Conservation (phyloP, 2,888 invertebrate genomes). For the Germaria angustata region DNA sequence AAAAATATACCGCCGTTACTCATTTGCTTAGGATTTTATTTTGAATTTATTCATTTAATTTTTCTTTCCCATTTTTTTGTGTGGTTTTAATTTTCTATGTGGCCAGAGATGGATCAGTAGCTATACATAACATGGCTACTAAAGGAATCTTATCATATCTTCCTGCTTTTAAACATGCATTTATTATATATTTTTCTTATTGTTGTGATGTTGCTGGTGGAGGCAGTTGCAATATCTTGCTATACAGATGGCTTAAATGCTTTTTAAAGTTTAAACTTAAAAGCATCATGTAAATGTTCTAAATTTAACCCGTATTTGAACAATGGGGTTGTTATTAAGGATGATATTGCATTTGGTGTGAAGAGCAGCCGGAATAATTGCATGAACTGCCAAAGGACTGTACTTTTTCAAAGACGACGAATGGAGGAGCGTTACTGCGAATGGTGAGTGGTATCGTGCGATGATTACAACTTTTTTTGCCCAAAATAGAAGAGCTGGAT, state of each 20-base stretch:
- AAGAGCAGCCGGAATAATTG: too few species aligned
- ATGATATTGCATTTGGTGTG: too few species aligned
- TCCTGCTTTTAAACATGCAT: conserved; percentile 63
- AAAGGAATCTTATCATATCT: conserved; percentile 56
- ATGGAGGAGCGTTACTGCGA: too few species aligned
- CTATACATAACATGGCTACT: not conserved
- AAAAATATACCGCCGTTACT: conserved; percentile 60
- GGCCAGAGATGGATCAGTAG: conserved; percentile 28
- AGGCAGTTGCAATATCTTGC: conserved; percentile 32
- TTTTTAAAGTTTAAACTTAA: conserved; percentile 49
- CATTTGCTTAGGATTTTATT: conserved; percentile 60
- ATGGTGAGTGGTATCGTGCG: too few species aligned
- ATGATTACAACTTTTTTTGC: too few species aligned
- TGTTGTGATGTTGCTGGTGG: conserved; percentile 14
- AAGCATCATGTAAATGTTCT: conserved; percentile 58
- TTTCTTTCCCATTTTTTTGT: too few species aligned
- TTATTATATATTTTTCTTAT: conserved; percentile 53
- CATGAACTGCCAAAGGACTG: too few species aligned
- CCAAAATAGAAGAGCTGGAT: too few species aligned
- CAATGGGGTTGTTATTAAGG: not conserved
- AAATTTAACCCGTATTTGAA: conserved; percentile 19
- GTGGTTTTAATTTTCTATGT: conserved; percentile 21
- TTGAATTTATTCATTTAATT: conserved; percentile 22
- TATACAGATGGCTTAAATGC: conserved; percentile 44
- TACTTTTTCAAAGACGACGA: too few species aligned